Evolutionary conservation across 2,888 invertebrate genomes (phyloP).

Genomic region (Sphaerophoria taeniata): DNA sequence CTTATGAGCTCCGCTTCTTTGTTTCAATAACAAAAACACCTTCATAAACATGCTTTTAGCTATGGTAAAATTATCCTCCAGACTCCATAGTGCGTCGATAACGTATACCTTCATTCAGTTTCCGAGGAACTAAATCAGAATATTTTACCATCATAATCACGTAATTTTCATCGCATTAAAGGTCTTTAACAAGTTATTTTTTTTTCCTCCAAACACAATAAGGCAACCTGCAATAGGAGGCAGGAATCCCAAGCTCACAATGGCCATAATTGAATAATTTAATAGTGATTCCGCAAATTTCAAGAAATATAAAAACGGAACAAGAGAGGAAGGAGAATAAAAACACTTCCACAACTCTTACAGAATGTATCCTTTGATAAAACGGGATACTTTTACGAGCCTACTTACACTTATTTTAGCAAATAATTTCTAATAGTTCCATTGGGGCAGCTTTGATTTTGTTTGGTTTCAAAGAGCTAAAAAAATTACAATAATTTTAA

Average conservation of each 20-base stretch:
- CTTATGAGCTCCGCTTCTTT: too few species aligned
- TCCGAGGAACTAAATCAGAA: neutral
- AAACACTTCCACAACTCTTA: neutral
- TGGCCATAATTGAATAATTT: conserved; percentile 26
- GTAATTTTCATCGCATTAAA: conserved; percentile 43
- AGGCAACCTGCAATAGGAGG: too few species aligned
- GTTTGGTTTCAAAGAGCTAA: neutral
- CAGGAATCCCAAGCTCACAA: neutral
- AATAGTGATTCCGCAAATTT: conserved; percentile 7
- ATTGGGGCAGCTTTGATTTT: neutral
- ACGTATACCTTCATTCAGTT: conserved; percentile 9
- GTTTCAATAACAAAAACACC: too few species aligned
- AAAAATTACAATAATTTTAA: neutral
- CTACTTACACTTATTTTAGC: neutral
- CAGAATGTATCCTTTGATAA: neutral
- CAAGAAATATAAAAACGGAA: neutral
- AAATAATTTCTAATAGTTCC: neutral
- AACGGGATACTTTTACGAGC: neutral
- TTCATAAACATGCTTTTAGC: neutral
- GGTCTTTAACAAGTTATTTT: conserved; percentile 41
- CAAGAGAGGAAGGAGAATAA: neutral
- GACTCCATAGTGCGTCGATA: conserved; percentile 21
- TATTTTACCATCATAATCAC: conserved; percentile 45
- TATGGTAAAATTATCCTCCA: conserved; percentile 1
- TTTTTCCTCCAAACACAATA: too few species aligned